Percentiles rank a stretch among this genome's conserved stretches.
These are phyloP conservation scores for Phyllotis vaccarum DNA, from an alignment of 2,797 vertebrate genomes.

Conservation along the genomic window DNA sequence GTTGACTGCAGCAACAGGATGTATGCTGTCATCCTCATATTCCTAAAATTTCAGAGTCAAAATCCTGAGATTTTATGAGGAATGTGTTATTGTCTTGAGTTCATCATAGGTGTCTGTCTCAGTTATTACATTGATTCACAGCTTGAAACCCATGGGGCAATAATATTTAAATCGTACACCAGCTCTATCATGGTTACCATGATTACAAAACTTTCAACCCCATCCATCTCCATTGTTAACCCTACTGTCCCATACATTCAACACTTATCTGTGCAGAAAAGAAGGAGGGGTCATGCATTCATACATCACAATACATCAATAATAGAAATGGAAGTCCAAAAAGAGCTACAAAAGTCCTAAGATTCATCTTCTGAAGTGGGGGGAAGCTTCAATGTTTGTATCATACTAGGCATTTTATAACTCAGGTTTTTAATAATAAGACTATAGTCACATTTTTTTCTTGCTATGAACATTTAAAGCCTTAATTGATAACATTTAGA, in stretches of 20 bases:
- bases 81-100: neutral
- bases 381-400: neutral
- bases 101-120: neutral
- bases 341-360: neutral
- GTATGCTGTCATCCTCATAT: neutral
- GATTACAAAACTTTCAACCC: neutral
- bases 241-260: accelerated
- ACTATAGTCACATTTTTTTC: neutral
- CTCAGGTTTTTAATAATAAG: neutral
- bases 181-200: neutral
- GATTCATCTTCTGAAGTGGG: neutral
- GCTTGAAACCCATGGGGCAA: neutral
- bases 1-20: neutral
- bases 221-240: neutral
- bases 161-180: neutral
- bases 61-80: neutral
- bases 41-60: neutral
- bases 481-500: neutral
- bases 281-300: neutral
- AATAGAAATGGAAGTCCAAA: neutral
- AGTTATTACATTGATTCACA: neutral
- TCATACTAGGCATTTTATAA: neutral
- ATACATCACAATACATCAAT: neutral
- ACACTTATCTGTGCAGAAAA: neutral
- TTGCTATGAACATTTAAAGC: neutral